Percentiles rank a stretch among this genome's conserved stretches.
Evolutionary conservation across 2,888 invertebrate genomes (phyloP).

Genomic region (Nephrocerus scutellatus): DNA sequence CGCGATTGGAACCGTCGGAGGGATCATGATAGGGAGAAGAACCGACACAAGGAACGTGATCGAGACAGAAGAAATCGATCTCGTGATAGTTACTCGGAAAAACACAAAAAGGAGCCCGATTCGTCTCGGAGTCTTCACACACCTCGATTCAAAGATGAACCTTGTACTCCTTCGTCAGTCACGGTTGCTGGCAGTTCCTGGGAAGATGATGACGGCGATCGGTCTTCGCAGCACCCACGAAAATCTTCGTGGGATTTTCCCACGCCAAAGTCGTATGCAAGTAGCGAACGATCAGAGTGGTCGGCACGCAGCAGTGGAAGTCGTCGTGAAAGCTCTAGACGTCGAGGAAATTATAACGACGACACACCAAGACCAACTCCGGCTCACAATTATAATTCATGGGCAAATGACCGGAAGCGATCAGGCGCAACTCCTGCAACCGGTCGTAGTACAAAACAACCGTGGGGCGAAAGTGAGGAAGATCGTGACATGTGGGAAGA

Average conservation of each 20-base stretch:
- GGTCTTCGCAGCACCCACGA: slow-evolving; percentile 50
- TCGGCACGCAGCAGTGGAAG: slow-evolving; percentile 35
- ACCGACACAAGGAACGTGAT: slow-evolving; percentile 26
- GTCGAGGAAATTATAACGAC: slow-evolving; percentile 50
- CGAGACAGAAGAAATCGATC: slow-evolving; percentile 31
- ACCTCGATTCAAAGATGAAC: slow-evolving; percentile 73
- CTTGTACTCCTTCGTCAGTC: slow-evolving; percentile 68
- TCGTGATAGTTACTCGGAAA: slow-evolving; percentile 25
- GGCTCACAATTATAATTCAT: slow-evolving; percentile 68
- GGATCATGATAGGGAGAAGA: slow-evolving; percentile 21
- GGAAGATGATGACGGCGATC: slow-evolving; percentile 59
- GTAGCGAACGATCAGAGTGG: slow-evolving; percentile 47
- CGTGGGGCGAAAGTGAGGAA: slow-evolving; percentile 58
- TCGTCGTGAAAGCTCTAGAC: slow-evolving; percentile 33
- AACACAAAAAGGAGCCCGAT: slow-evolving; percentile 31
- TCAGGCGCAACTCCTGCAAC: slow-evolving; percentile 59
- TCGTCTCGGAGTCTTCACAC: slow-evolving; percentile 47
- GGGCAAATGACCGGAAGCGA: slow-evolving; percentile 62
- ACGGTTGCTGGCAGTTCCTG: slow-evolving; percentile 52
- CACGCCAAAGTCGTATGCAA: slow-evolving; percentile 60
- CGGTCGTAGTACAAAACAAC: slow-evolving; percentile 41
- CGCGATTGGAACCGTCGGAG: slow-evolving; percentile 37
- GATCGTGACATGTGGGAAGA: slow-evolving; percentile 83
- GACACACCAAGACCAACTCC: slow-evolving; percentile 81
- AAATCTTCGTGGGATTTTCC: slow-evolving; percentile 91